Evolutionary conservation across 1,140 invertebrate species (phyloP).

Genomic region (Drosophila bocki): DNA sequence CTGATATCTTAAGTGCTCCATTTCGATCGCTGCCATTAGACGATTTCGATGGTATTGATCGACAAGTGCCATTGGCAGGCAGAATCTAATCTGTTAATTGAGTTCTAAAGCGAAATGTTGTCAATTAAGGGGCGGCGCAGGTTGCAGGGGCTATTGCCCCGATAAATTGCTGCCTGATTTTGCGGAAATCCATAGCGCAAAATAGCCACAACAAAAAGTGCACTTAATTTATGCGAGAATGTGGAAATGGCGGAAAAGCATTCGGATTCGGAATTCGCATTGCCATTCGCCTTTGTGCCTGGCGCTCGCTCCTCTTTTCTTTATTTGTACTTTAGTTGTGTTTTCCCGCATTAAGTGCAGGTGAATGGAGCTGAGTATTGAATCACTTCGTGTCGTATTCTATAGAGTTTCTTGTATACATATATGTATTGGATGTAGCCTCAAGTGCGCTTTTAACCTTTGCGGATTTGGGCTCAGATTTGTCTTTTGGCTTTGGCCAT

Average conservation of each 20-base stretch:
- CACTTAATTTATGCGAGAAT: constrained; percentile 49
- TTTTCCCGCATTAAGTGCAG: constrained; percentile 5
- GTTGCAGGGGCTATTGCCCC: constrained; percentile 16
- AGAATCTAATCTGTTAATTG: constrained; percentile 45
- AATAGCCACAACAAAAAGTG: constrained; percentile 8
- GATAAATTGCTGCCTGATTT: constrained; percentile 24
- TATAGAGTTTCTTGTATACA: background rate
- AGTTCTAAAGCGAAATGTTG: constrained; percentile 30
- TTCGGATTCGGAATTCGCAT: constrained; percentile 5
- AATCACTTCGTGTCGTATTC: background rate
- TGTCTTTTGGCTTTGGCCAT: constrained; percentile 52
- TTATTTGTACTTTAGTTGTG: constrained; percentile 14
- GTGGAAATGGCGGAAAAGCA: constrained; percentile 45
- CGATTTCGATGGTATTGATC: constrained; percentile 13
- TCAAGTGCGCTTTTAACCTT: constrained; percentile 41
- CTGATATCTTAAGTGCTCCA: background rate
- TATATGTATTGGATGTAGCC: constrained; percentile 2
- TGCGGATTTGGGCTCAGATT: constrained; percentile 29
- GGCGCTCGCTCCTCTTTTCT: constrained; percentile 8
- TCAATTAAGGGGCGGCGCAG: constrained; percentile 35
- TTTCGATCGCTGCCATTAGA: too few relatives aligned
- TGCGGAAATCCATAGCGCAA: constrained; percentile 34
- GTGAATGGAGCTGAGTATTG: constrained; percentile 21
- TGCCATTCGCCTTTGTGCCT: constrained; percentile 22
- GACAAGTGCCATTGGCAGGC: constrained; percentile 16